Base-by-base conservation (phyloP, 2,888 invertebrate species). In the Fragum sueziense region DNA sequence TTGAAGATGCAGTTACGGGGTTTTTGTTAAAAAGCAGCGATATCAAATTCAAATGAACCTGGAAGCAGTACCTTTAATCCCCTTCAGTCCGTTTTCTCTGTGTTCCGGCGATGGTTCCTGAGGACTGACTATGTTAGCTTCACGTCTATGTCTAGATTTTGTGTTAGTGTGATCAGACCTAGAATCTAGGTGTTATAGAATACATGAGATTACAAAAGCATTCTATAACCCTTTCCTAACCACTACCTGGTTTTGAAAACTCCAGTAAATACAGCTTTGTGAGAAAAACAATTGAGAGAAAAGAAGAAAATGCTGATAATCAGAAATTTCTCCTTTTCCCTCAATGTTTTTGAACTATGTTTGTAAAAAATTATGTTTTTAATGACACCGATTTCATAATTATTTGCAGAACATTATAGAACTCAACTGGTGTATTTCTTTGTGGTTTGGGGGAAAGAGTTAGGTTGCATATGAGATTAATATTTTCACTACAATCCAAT, bases 11-110 rank as follows among this genome's bases (percentile, higher is more conserved):
- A n/a, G n/a, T n/a, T n/a, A n/a, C n/a, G n/a, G n/a, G n/a, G n/a
- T n/a, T n/a, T n/a, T n/a, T n/a, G n/a, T n/a, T 47, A 6, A 47
- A 47, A 47, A 20, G 47, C n/a, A 17, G 17, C 20, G 47, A 20
- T 20, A 47, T 47, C 6, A 47, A 17, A 47, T 47, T 47, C 47
- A 20, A n/a, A 6, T 47, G 47, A 6, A 6, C 17, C 17, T 6
- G 17, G 47, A 17, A 47, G 47, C 6, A 6, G 47, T 81, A 81
- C 81, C 81, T 81, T 72, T 81, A 11, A 81, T 47, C 20, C 70
- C 72, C 41, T 70, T 71, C 11, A 81, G 41, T 68, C 81, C 81
- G 57, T 72, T 70, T 41, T 59, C 27, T 54, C 33, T 68, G 20
- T 27, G 37, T 2, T 11, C 34, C 22, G 22, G 7, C 7, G 34